Conservation (phyloP, 2,113 vertebrate genomes). For the Halichoeres trimaculatus region DNA sequence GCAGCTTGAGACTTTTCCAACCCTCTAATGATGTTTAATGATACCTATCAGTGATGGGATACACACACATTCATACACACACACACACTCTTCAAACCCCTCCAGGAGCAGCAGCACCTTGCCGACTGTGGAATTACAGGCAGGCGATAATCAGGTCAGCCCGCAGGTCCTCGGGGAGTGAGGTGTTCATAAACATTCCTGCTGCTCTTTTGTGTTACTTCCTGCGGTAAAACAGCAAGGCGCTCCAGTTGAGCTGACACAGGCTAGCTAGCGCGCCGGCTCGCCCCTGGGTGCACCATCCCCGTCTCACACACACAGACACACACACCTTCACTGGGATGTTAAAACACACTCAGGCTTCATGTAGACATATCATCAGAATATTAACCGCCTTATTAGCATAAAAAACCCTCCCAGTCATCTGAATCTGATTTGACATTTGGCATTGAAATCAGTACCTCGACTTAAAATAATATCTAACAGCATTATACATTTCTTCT, state of each 20-base stretch:
- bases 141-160: conserved; percentile 87
- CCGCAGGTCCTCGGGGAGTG: conserved; percentile 78
- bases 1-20: conserved; percentile 75
- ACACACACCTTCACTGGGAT: conserved; percentile 77
- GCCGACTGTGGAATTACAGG: conserved; percentile 84
- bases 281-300: conserved; percentile 77
- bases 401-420: conserved; percentile 84
- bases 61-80: conserved; percentile 54
- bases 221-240: conserved; percentile 80
- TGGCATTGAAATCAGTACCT: conserved; percentile 81
- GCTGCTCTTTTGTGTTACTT: conserved; percentile 82
- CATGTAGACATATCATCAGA: conserved; percentile 82
- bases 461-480: conserved; percentile 84
- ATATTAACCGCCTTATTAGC: conserved; percentile 83
- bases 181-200: conserved; percentile 86
- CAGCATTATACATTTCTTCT: conserved; percentile 79
- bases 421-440: conserved; percentile 84
- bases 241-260: conserved; percentile 68
- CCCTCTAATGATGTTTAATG: conserved; percentile 81
- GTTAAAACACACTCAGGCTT: conserved; percentile 77
- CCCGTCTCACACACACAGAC: conserved; percentile 56
- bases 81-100: conserved; percentile 59
- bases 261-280: conserved; percentile 57
- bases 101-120: conserved; percentile 80
- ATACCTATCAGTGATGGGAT: conserved; percentile 71